Evolutionary conservation across 2,888 invertebrate genomes (phyloP).

Genomic region (Agapostemon virescens): DNA sequence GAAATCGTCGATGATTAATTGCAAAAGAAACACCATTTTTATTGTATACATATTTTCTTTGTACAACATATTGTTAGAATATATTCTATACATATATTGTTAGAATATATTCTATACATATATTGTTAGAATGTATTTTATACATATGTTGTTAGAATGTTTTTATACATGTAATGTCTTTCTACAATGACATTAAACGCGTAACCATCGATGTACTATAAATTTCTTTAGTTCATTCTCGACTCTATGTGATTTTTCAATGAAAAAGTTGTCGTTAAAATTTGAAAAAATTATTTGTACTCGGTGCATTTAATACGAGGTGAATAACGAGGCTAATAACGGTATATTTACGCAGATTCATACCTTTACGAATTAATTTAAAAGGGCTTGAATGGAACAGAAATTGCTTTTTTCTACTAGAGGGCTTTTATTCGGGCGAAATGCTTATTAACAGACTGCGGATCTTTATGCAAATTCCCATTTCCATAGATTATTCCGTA

Average conservation of each 20-base stretch:
- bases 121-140: too few relatives aligned
- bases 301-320: not conserved
- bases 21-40: not conserved
- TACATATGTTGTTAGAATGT: too few relatives aligned
- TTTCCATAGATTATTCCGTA: not conserved
- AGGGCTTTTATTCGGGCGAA: not conserved
- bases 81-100: too few relatives aligned
- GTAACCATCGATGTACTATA: not conserved
- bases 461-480: not conserved
- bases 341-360: constrained; percentile 11
- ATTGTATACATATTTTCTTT: too few relatives aligned
- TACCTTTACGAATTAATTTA: not conserved
- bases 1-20: too few relatives aligned
- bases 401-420: not conserved
- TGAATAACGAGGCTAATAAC: not conserved
- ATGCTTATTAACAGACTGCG: constrained; percentile 7
- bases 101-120: too few relatives aligned
- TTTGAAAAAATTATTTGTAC: not conserved
- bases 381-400: not conserved
- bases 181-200: not conserved
- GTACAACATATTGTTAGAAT: too few relatives aligned
- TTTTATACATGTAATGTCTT: too few relatives aligned
- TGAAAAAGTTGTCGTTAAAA: not conserved
- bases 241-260: not conserved
- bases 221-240: not conserved